These are phyloP conservation scores for Parnassius orleans DNA, from an alignment of 2,888 invertebrate genomes.

Conservation along the genomic window DNA sequence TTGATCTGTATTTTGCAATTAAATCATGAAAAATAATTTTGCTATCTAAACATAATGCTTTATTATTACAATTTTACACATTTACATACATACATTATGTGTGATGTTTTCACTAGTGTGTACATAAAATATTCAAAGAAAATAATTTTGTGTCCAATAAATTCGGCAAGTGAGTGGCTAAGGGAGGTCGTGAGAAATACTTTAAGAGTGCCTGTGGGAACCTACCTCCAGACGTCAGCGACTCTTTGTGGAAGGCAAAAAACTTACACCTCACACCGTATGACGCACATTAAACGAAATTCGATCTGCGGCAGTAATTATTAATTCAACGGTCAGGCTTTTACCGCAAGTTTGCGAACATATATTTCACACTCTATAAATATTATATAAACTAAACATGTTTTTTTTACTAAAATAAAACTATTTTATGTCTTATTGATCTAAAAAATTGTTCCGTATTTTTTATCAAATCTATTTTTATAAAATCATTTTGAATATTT, in stretches of 20 bases:
- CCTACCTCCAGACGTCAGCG: slow-evolving; percentile 27
- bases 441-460: no score
- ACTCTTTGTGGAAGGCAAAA: slow-evolving; percentile 41
- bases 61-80: no score
- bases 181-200: slow-evolving; percentile 28
- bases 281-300: slow-evolving; percentile 43
- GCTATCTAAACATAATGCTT: no score
- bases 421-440: neutral
- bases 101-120: no score
- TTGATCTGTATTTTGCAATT: no score
- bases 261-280: slow-evolving; percentile 49
- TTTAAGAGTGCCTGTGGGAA: slow-evolving; percentile 41
- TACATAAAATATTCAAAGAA: neutral
- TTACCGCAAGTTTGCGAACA: slow-evolving; percentile 26
- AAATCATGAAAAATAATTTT: no score
- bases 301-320: slow-evolving; percentile 43
- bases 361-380: slow-evolving; percentile 12
- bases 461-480: no score
- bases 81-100: no score
- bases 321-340: slow-evolving; percentile 38
- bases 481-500: no score
- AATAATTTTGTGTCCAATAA: slow-evolving; percentile 4
- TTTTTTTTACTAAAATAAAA: neutral
- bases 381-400: no score
- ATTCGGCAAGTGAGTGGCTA: slow-evolving; percentile 15